A percentile compares a stretch with the other conserved stretches of the same genome.
These are phyloP conservation scores for Drosophila suzukii DNA, from an alignment of 1,140 invertebrate genomes.

Conservation along the genomic window DNA sequence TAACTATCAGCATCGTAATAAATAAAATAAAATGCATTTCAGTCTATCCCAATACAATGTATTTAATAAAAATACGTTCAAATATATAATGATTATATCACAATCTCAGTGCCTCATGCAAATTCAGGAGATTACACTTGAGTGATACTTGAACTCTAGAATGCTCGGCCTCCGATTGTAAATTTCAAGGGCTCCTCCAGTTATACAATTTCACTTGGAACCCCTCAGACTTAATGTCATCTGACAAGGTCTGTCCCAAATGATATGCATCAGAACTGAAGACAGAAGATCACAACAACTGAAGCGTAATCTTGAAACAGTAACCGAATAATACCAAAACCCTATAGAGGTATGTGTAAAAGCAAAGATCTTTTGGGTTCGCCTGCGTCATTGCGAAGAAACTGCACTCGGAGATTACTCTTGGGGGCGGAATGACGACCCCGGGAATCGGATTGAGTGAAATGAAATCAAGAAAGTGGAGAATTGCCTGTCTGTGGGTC, in stretches of 20 bases:
- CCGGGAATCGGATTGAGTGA: constrained; percentile 12
- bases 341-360: too few species aligned
- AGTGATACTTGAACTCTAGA: constrained; percentile 13
- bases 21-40: too few species aligned
- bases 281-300: constrained; percentile 18
- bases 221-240: neutral
- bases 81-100: too few species aligned
- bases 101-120: neutral
- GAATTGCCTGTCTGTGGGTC: neutral
- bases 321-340: neutral
- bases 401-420: constrained; percentile 11
- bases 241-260: constrained; percentile 27
- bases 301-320: neutral
- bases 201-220: constrained; percentile 14
- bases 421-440: constrained; percentile 8
- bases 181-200: constrained; percentile 14
- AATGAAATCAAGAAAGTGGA: neutral
- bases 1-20: too few species aligned
- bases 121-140: too few species aligned
- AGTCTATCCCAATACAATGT: too few species aligned
- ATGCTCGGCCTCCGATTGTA: constrained; percentile 13
- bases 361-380: neutral
- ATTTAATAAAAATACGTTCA: too few species aligned
- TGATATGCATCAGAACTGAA: constrained; percentile 14
- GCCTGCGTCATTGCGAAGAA: constrained; percentile 28